Base-by-base conservation (phyloP, 2,888 invertebrate species). In the Teleogryllus oceanicus region DNA sequence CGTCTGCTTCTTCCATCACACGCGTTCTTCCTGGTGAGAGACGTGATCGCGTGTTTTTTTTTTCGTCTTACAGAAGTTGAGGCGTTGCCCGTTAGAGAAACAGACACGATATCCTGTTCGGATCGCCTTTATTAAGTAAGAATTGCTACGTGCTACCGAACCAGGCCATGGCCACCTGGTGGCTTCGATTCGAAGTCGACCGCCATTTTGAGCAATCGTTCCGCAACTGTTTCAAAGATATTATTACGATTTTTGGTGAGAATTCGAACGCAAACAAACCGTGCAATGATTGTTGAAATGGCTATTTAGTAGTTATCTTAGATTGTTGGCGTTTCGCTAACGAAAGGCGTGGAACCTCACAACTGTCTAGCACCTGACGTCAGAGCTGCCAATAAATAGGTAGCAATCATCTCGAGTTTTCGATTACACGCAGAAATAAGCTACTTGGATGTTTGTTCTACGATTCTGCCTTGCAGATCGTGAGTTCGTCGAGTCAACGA, bases 81-180 rank as follows among this genome's bases (percentile, higher is more conserved):
- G 62, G n/a, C n/a, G 62, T 13, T 18, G 62, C 62, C n/a, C 62
- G 13, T 62, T 62, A 18, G 62, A 62, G 62, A 62, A 62, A 62
- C 62, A 62, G 62, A 13, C 13, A 62, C 13, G 62, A 62, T 62
- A 62, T 62, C 62, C 62, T 62, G 62, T 62, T 62, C 62, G 13
- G 62, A 62, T 62, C 62, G 62, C 62, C n/a, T 62, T 62, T 62
- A 62, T 62, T 62, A 62, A 62, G 62, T 62, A 62, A 62, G 62
- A 62, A 62, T 62, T 62, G 62, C 62, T 62, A 62, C 62, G 62
- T 62, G 62, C 62, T 62, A 62, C 62, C 16, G 62, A 62, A 62
- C 13, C 62, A 62, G 62, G 62, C 62, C 62, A 62, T n/a, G 62
- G 62, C n/a, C 62, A 62, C n/a, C 62, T 62, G 62, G 62, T 62